Conservation (phyloP, 1,140 invertebrate genomes). For the Sminthurides bifidus region DNA sequence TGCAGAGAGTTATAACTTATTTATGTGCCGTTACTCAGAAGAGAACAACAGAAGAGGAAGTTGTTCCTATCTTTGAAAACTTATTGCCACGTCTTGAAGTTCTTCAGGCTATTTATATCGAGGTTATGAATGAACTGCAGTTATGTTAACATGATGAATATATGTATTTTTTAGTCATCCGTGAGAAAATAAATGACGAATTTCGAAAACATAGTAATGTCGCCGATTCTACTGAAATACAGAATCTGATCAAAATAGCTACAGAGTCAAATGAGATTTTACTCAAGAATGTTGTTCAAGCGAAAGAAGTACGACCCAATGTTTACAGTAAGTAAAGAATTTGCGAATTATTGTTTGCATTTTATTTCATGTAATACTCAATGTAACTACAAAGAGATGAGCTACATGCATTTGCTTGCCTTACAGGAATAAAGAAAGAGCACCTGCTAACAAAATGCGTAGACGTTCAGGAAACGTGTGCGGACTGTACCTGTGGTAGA, state of each 20-base stretch:
- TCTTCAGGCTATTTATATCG: neutral
- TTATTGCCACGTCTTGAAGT: neutral
- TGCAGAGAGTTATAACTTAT: neutral
- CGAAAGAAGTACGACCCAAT: slow-evolving; percentile 16
- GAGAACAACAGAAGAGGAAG: neutral
- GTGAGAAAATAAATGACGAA: slow-evolving; percentile 24
- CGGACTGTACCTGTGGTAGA: slow-evolving; percentile 23
- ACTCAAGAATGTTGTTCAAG: slow-evolving; percentile 26
- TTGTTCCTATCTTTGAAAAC: neutral
- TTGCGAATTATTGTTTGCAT: neutral
- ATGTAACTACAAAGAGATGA: no score
- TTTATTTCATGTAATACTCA: neutral
- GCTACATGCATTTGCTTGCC: no score
- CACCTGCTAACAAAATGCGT: slow-evolving; percentile 22
- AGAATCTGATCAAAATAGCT: slow-evolving; percentile 20
- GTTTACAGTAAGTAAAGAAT: slow-evolving; percentile 21
- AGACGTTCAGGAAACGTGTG: slow-evolving; percentile 20
- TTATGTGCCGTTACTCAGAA: neutral
- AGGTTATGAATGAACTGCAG: neutral
- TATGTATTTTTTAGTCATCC: slow-evolving; percentile 8
- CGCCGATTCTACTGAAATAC: slow-evolving; percentile 16
- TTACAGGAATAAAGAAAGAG: slow-evolving; percentile 19
- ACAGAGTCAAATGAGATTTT: slow-evolving; percentile 26
- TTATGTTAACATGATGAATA: neutral
- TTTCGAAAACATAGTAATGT: slow-evolving; percentile 17